Evolutionary conservation across 1,140 invertebrate species (phyloP).

Genomic region (Oryctes rhinoceros): DNA sequence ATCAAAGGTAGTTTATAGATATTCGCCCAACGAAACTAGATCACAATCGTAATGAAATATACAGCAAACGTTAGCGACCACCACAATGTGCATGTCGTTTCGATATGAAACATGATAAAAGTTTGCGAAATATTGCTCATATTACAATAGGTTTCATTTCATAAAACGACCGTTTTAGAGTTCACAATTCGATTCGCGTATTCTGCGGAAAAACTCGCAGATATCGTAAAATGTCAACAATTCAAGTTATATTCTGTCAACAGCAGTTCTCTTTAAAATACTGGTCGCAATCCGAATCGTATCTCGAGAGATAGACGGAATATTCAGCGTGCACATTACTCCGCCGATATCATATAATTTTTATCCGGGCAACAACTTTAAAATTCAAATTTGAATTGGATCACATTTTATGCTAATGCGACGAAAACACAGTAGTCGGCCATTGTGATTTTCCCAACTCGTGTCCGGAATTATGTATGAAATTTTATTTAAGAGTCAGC

Average conservation of each 20-base stretch:
- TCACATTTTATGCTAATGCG: neutral
- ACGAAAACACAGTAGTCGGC: neutral
- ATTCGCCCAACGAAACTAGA: no score
- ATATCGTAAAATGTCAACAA: slow-evolving; percentile 36
- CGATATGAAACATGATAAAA: slow-evolving; percentile 6
- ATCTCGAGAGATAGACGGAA: neutral
- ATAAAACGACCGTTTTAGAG: slow-evolving; percentile 24
- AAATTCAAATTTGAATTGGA: neutral
- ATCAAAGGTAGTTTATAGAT: no score
- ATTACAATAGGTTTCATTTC: slow-evolving; percentile 12
- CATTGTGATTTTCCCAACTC: no score
- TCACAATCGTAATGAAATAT: neutral
- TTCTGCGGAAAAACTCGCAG: slow-evolving; percentile 3
- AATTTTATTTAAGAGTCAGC: no score
- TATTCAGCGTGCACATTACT: neutral
- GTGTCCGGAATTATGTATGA: no score
- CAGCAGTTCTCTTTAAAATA: slow-evolving; percentile 34
- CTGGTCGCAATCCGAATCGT: neutral
- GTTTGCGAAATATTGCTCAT: neutral
- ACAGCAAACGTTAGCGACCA: neutral
- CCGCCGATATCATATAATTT: neutral
- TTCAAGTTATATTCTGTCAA: slow-evolving; percentile 23
- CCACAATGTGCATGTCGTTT: neutral
- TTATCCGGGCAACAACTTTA: neutral
- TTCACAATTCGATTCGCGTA: slow-evolving; percentile 18